Conservation (phyloP, 2,888 invertebrate species). For the Eilema caniola region DNA sequence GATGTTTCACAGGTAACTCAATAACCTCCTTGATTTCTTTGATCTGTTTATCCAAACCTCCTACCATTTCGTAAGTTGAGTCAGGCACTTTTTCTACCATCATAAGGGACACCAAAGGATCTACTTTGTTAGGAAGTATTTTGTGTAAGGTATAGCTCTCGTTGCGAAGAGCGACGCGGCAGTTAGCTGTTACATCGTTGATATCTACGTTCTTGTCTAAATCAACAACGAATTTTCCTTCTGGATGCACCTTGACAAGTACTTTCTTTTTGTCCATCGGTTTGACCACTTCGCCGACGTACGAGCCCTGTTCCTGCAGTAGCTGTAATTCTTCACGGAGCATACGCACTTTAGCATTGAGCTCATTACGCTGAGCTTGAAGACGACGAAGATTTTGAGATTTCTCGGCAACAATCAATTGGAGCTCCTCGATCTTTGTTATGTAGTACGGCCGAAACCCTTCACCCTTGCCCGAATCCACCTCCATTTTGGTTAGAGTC, state of each 20-base stretch:
- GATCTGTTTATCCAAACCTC: constrained; percentile 99
- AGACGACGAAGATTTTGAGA: constrained; percentile 98
- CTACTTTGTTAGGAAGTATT: constrained; percentile 99
- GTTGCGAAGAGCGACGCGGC: constrained; percentile 98
- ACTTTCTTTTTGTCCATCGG: constrained; percentile 99
- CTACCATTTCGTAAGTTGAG: constrained; percentile 99
- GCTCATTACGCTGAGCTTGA: constrained; percentile 99
- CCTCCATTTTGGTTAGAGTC: constrained; percentile 89
- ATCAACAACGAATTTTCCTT: constrained; percentile 99
- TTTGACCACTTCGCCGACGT: constrained; percentile 99
- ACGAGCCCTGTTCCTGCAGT: constrained; percentile 98
- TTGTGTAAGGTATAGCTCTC: constrained; percentile 99
- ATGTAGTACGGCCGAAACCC: constrained; percentile 98
- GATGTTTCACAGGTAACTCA: constrained; percentile 99
- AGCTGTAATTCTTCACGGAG: constrained; percentile 98
- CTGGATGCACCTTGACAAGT: constrained; percentile 99
- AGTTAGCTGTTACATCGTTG: constrained; percentile 98
- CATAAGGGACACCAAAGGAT: constrained; percentile 99
- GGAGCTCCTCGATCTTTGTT: constrained; percentile 99
- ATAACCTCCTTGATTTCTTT: constrained; percentile 99
- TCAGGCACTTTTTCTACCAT: constrained; percentile 99
- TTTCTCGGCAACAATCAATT: constrained; percentile 98
- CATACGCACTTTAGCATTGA: constrained; percentile 99
- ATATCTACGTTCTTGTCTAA: constrained; percentile 99
- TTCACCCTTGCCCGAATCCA: constrained; percentile 92